Conservation (phyloP, 2,888 invertebrate genomes). For the Neoscelio sp. region DNA sequence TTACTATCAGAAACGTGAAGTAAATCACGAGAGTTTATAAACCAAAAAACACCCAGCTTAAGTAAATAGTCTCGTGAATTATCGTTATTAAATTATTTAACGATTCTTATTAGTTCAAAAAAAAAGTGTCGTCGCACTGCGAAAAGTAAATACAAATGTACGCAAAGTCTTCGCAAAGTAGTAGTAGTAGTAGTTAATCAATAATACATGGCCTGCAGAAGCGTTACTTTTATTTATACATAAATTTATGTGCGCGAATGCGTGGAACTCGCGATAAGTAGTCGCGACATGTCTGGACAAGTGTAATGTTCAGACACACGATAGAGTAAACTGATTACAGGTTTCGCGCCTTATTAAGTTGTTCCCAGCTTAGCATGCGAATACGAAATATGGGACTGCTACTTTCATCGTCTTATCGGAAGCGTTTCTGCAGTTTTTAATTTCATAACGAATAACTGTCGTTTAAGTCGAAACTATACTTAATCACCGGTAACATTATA, state of each 20-base stretch:
- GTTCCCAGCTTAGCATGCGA: neutral
- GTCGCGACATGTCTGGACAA: slow-evolving; percentile 31
- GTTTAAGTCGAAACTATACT: too few relatives aligned
- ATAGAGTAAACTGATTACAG: slow-evolving; percentile 33
- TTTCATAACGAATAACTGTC: too few relatives aligned
- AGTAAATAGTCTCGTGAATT: neutral
- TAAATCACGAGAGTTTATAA: slow-evolving; percentile 46
- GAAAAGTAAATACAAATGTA: neutral
- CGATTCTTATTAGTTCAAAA: too few relatives aligned
- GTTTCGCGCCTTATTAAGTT: slow-evolving; percentile 40
- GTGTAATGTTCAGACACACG: slow-evolving; percentile 18
- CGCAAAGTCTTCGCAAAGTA: slow-evolving; percentile 1
- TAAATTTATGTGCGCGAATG: slow-evolving; percentile 20
- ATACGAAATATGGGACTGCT: neutral
- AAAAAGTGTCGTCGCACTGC: neutral
- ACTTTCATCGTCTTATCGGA: slow-evolving; percentile 8
- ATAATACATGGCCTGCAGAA: slow-evolving; percentile 38
- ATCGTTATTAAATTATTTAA: too few relatives aligned
- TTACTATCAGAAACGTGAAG: slow-evolving; percentile 41
- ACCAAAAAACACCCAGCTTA: slow-evolving; percentile 26
- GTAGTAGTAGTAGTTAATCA: slow-evolving; percentile 21
- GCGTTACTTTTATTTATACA: slow-evolving; percentile 26
- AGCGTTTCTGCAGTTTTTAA: too few relatives aligned
- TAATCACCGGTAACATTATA: too few relatives aligned
- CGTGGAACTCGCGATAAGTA: slow-evolving; percentile 24